These are phyloP conservation scores for Ictidomys tridecemlineatus DNA, from an alignment of 2,113 vertebrate species.

Conservation along the genomic window DNA sequence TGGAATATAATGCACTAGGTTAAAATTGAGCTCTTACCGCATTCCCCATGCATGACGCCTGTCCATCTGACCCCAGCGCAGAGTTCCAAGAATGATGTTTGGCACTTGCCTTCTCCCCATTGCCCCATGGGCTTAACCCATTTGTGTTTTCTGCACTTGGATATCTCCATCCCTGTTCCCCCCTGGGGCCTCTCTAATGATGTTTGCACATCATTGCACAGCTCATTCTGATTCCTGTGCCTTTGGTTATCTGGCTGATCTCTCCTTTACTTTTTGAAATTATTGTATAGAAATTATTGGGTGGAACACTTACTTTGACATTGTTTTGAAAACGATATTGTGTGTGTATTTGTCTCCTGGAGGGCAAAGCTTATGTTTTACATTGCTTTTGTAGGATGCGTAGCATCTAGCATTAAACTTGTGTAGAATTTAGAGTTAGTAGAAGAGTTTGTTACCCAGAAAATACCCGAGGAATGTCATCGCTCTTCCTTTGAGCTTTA, in stretches of 20 bases:
- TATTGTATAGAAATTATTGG: not conserved
- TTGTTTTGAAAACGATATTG: not conserved
- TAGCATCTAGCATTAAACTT: not conserved
- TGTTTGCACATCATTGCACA: too few relatives aligned
- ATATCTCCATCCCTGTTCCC: not conserved
- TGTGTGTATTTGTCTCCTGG: not conserved
- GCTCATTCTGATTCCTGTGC: not conserved
- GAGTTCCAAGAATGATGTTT: not conserved
- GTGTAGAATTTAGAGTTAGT: constrained; percentile 18
- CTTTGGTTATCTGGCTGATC: not conserved
- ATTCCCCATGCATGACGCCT: too few relatives aligned
- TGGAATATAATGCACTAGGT: not conserved
- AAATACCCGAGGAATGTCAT: not conserved
- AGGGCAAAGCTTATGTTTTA: not conserved
- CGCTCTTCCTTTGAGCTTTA: not conserved
- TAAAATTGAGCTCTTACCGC: not conserved
- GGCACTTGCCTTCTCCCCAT: not conserved
- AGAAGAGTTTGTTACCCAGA: not conserved
- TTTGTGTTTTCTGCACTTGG: not conserved
- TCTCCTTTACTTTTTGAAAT: constrained; percentile 7
- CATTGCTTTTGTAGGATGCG: not conserved
- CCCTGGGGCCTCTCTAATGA: not conserved
- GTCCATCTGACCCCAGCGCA: not conserved
- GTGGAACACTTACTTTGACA: constrained; percentile 5
- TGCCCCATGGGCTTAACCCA: not conserved